phyloP scores from a whole-genome alignment of 2,888 invertebrate genomes.

The Latrodectus hesperus region DNA sequence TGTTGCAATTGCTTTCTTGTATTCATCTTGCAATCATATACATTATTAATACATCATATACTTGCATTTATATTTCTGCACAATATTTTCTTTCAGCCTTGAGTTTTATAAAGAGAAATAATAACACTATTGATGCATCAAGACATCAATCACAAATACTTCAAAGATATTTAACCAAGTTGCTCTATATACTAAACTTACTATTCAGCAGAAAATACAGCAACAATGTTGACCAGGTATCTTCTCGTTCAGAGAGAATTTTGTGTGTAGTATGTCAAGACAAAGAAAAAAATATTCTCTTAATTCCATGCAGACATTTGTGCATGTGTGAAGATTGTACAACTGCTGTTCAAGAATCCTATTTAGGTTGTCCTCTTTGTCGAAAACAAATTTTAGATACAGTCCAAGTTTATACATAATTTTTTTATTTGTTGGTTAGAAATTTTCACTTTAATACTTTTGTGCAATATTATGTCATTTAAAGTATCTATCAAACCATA shows the following conservation, averaged over 20 bases:
- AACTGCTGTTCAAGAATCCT: neutral
- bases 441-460: too few relatives aligned
- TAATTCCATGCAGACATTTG: conserved; percentile 58
- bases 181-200: neutral
- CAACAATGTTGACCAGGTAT: neutral
- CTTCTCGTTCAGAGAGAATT: conserved; percentile 24
- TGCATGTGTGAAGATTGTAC: conserved; percentile 55
- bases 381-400: conserved; percentile 33
- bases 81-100: too few relatives aligned
- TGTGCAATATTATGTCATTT: too few relatives aligned
- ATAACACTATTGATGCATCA: too few relatives aligned
- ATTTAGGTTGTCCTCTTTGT: conserved; percentile 52
- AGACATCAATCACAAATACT: too few relatives aligned
- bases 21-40: neutral
- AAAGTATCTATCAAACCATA: too few relatives aligned
- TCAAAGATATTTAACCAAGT: neutral
- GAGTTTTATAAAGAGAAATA: too few relatives aligned
- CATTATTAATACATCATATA: too few relatives aligned
- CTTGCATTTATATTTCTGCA: too few relatives aligned
- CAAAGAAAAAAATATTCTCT: conserved; percentile 30
- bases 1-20: neutral
- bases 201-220: neutral
- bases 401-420: conserved; percentile 45
- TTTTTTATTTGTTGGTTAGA: neutral
- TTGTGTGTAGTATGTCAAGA: conserved; percentile 56